Percentiles rank a stretch among this genome's conserved stretches.
Conservation (phyloP, 2,888 invertebrate species). For the Cheilosia impressa region DNA sequence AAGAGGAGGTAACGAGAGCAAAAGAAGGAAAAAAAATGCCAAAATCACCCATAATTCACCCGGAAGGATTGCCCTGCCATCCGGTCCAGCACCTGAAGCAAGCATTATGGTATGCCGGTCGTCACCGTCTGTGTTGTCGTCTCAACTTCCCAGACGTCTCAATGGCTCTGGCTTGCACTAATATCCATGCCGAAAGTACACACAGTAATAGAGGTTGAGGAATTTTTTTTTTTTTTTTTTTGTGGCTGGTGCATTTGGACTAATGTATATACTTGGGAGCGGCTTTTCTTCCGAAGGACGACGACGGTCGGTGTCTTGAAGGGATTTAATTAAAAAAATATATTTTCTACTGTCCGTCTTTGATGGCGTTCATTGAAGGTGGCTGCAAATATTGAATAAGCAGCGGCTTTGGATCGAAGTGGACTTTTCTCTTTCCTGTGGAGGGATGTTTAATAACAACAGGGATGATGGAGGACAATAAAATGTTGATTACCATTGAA, state of each 20-base stretch:
- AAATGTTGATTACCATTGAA: neutral
- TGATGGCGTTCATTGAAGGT: slow-evolving; percentile 31
- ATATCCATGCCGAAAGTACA: slow-evolving; percentile 65
- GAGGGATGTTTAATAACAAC: neutral
- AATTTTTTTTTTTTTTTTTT: slow-evolving; percentile 26
- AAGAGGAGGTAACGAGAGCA: slow-evolving; percentile 10
- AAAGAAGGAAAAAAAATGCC: slow-evolving; percentile 49
- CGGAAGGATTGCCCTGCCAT: slow-evolving; percentile 66
- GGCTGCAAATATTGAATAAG: slow-evolving; percentile 61
- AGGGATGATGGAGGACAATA: neutral
- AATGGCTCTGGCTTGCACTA: slow-evolving; percentile 58
- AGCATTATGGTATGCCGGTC: slow-evolving; percentile 16
- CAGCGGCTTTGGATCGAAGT: slow-evolving; percentile 40
- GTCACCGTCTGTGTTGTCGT: slow-evolving; percentile 33
- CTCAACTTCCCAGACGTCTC: slow-evolving; percentile 75
- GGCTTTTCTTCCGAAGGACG: slow-evolving; percentile 26
- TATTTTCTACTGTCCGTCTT: slow-evolving; percentile 21
- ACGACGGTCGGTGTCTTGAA: slow-evolving; percentile 52
- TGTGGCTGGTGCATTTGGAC: slow-evolving; percentile 53
- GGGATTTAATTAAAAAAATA: slow-evolving; percentile 72
- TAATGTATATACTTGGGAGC: slow-evolving; percentile 67
- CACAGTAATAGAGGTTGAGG: slow-evolving; percentile 63
- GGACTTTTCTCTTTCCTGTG: neutral
- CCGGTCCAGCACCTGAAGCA: slow-evolving; percentile 70
- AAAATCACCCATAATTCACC: slow-evolving; percentile 72